These are phyloP conservation scores for Diuraphis noxia DNA, from an alignment of 1,140 invertebrate genomes.

Conservation along the genomic window DNA sequence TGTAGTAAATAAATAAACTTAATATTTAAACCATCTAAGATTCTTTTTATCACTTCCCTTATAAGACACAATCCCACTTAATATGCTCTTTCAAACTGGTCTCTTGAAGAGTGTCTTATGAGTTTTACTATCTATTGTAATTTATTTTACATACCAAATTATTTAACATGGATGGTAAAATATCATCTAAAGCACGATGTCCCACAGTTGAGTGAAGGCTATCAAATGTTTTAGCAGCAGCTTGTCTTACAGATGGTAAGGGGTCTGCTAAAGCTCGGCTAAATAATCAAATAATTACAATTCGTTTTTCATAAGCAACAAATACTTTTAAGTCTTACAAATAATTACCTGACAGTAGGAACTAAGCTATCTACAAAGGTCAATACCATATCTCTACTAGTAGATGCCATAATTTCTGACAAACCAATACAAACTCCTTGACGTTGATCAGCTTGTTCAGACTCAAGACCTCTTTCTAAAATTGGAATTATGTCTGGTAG, in stretches of 20 bases:
- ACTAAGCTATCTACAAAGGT: conserved; percentile 93
- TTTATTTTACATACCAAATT: conserved; percentile 66
- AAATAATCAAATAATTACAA: conserved; percentile 55
- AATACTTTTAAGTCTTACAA: neutral
- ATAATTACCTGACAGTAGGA: conserved; percentile 78
- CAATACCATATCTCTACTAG: conserved; percentile 91
- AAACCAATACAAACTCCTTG: conserved; percentile 98
- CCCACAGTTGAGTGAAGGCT: conserved; percentile 94
- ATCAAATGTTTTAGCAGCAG: conserved; percentile 96
- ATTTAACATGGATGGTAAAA: conserved; percentile 86
- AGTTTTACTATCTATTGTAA: neutral
- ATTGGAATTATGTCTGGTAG: conserved; percentile 98
- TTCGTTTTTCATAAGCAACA: neutral
- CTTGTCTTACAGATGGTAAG: conserved; percentile 86
- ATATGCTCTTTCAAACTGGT: too few species aligned
- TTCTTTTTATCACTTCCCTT: too few species aligned
- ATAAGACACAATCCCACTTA: too few species aligned
- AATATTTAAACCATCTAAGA: too few species aligned
- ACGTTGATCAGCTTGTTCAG: conserved; percentile 86
- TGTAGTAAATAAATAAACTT: too few species aligned
- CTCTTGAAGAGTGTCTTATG: too few species aligned
- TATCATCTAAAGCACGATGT: conserved; percentile 93
- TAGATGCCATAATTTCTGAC: conserved; percentile 97
- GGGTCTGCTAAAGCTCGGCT: conserved; percentile 91
- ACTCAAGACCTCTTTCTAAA: conserved; percentile 88